Conservation (phyloP, 2,888 invertebrate species). For the Mechanitis messenoides region DNA sequence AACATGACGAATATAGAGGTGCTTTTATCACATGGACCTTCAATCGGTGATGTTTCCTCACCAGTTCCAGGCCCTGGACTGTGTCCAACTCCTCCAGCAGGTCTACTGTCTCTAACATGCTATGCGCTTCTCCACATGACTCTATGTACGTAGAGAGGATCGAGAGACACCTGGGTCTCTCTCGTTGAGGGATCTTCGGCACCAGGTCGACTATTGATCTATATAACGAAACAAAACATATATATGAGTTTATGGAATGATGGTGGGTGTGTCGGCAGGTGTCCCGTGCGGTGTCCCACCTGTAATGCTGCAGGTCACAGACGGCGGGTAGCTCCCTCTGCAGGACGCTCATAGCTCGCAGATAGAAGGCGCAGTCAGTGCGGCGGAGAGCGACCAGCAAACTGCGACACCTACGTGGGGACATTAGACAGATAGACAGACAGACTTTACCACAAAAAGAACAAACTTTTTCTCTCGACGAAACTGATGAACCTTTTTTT, state of each 20-base stretch:
- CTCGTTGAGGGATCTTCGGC: conserved; percentile 33
- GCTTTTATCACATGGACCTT: too few relatives aligned
- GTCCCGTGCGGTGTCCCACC: conserved; percentile 30
- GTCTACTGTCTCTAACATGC: conserved; percentile 35
- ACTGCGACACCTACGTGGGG: conserved; percentile 28
- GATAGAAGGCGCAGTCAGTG: conserved; percentile 35
- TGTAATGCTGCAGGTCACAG: conserved; percentile 44
- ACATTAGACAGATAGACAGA: too few relatives aligned
- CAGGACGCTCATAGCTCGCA: conserved; percentile 44
- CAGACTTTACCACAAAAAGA: too few relatives aligned
- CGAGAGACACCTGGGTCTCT: conserved; percentile 44
- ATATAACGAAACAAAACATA: conserved; percentile 20
- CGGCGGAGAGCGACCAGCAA: conserved; percentile 34
- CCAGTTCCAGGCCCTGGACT: conserved; percentile 29
- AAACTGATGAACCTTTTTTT: too few relatives aligned
- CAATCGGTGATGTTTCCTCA: conserved; percentile 8
- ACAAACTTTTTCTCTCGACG: too few relatives aligned
- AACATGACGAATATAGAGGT: too few relatives aligned
- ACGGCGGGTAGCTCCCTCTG: conserved; percentile 36
- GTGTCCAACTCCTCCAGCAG: conserved; percentile 28
- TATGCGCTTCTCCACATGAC: conserved; percentile 19
- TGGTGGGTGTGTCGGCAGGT: too few relatives aligned
- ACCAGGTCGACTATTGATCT: conserved; percentile 38
- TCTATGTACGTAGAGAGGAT: conserved; percentile 43
- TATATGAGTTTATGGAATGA: conserved; percentile 16